Conservation (phyloP, 2,888 invertebrate species). For the Drosophila gaucha region DNA sequence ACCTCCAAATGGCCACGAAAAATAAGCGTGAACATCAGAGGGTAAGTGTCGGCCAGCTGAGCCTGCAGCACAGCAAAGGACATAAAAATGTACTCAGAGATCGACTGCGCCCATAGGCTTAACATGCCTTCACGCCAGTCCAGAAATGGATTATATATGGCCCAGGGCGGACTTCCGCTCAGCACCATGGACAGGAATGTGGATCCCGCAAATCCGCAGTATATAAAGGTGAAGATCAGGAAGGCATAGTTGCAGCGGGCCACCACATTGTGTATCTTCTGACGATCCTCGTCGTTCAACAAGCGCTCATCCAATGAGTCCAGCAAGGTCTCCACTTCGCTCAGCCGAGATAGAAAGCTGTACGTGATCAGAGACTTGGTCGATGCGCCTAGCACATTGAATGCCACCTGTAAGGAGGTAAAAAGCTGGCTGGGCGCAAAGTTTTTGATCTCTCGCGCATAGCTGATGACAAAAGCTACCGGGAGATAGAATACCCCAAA, state of each 20-base stretch:
- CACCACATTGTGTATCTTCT: slow-evolving; percentile 50
- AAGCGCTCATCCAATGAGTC: slow-evolving; percentile 50
- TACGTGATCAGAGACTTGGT: slow-evolving; percentile 50
- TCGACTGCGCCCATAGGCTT: slow-evolving; percentile 49
- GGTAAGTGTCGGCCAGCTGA: slow-evolving; percentile 57
- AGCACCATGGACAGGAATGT: slow-evolving; percentile 52
- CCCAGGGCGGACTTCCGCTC: slow-evolving; percentile 57
- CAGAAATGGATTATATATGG: slow-evolving; percentile 58
- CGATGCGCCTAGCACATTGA: slow-evolving; percentile 53
- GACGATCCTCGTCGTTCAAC: slow-evolving; percentile 32
- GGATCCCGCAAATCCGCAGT: slow-evolving; percentile 38
- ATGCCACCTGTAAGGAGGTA: slow-evolving; percentile 61
- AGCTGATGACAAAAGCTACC: slow-evolving; percentile 56
- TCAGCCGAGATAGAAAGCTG: slow-evolving; percentile 38
- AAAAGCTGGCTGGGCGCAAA: slow-evolving; percentile 65
- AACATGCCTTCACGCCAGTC: slow-evolving; percentile 44
- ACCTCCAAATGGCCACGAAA: slow-evolving; percentile 58
- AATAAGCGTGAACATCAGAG: slow-evolving; percentile 47
- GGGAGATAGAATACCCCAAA: slow-evolving; percentile 60
- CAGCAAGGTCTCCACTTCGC: slow-evolving; percentile 29
- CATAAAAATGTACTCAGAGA: slow-evolving; percentile 49
- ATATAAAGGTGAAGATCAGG: slow-evolving; percentile 45
- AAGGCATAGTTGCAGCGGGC: slow-evolving; percentile 56
- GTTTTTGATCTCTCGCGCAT: slow-evolving; percentile 47
- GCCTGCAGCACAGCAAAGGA: slow-evolving; percentile 52